Percentiles rank a stretch among this genome's conserved stretches.
Evolutionary conservation across 2,113 vertebrate species (phyloP).

Genomic region (Aphyosemion australe): DNA sequence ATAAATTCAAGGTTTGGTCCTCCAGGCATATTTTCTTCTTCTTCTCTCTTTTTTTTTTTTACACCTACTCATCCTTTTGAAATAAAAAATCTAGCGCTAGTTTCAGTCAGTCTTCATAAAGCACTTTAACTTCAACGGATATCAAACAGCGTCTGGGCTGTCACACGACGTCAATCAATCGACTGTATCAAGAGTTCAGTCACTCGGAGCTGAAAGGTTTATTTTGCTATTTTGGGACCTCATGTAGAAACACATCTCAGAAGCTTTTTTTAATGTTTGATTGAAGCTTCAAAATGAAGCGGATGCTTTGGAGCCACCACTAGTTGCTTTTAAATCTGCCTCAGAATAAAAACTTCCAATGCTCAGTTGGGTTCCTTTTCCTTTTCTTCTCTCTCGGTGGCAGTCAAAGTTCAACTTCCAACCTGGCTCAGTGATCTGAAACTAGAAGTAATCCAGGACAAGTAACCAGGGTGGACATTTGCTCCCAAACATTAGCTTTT

Average conservation of each 20-base stretch:
- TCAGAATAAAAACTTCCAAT: conserved; percentile 40
- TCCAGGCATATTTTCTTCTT: conserved; percentile 34
- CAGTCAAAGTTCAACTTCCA: conserved; percentile 29
- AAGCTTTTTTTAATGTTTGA: conserved; percentile 34
- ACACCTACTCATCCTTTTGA: conserved; percentile 54
- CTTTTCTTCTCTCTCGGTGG: conserved; percentile 29
- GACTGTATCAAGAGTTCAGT: conserved; percentile 60
- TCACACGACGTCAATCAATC: conserved; percentile 60
- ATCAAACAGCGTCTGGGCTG: conserved; percentile 58
- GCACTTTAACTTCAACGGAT: conserved; percentile 51
- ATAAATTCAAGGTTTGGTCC: conserved; percentile 60
- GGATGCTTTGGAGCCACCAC: conserved; percentile 40
- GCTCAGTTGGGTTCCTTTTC: conserved; percentile 20
- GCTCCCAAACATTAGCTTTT: conserved; percentile 50
- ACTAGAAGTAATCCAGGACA: conserved; percentile 19
- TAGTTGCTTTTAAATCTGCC: conserved; percentile 41
- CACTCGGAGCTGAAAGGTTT: conserved; percentile 44
- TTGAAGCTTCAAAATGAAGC: conserved; percentile 58
- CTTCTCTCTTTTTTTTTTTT: background rate
- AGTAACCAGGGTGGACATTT: conserved; percentile 57
- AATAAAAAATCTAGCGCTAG: conserved; percentile 49
- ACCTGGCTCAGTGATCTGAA: conserved; percentile 37
- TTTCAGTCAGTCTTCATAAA: conserved; percentile 51
- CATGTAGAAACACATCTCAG: conserved; percentile 44
- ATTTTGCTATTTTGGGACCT: conserved; percentile 53